A percentile compares a stretch with the other conserved stretches of the same genome.
Evolutionary conservation across 2,888 invertebrate genomes (phyloP).

Genomic region (Ommatoiulus sabulosus): DNA sequence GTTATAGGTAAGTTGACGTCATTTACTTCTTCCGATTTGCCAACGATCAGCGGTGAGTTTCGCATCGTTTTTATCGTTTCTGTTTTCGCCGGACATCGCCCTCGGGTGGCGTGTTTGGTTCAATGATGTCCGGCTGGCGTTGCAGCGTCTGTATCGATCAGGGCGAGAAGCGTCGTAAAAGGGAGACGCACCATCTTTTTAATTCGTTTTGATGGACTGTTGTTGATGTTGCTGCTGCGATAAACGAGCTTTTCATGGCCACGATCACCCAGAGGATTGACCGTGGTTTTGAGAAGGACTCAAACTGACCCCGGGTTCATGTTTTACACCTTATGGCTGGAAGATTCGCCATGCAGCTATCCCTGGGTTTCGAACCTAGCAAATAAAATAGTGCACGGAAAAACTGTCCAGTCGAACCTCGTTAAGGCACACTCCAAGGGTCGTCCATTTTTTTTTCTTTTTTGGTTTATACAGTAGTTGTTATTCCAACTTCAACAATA

Average conservation of each 20-base stretch:
- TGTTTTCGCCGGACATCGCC: background rate
- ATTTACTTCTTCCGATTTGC: background rate
- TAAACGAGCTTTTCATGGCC: background rate
- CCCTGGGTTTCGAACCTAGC: background rate
- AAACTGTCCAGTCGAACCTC: too few relatives aligned
- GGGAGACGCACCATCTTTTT: background rate
- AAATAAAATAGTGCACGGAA: background rate
- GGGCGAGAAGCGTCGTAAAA: background rate
- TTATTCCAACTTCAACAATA: too few relatives aligned
- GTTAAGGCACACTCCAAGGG: too few relatives aligned
- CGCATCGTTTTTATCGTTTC: background rate
- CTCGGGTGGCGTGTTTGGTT: background rate
- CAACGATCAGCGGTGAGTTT: constrained; percentile 3
- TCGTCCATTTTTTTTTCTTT: background rate
- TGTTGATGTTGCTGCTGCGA: background rate
- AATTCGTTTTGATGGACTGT: constrained; percentile 25
- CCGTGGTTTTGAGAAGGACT: background rate
- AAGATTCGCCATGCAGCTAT: background rate
- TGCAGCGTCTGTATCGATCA: background rate
- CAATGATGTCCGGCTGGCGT: too few relatives aligned
- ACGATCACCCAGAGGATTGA: background rate
- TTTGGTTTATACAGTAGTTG: too few relatives aligned
- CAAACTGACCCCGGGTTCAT: background rate
- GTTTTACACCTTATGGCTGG: background rate
- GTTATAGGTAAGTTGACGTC: background rate